Conservation (phyloP, 2,888 invertebrate genomes). For the Leucophora obtusa region DNA sequence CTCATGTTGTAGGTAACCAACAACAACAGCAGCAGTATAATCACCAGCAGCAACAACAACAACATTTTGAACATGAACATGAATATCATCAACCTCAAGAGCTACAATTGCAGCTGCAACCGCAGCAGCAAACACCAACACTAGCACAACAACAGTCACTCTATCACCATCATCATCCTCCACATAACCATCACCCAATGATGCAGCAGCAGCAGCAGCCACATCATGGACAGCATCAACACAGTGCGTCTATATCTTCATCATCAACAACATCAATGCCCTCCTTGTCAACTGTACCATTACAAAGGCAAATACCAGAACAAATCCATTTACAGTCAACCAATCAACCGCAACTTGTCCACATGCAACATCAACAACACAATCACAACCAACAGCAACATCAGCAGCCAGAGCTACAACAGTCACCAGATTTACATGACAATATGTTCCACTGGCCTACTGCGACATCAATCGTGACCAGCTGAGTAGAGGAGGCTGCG, state of each 20-base stretch:
- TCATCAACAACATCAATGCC: conserved; percentile 70
- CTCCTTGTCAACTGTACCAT: conserved; percentile 64
- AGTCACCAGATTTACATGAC: conserved; percentile 63
- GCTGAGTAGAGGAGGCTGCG: conserved; percentile 71
- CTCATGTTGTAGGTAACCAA: conserved; percentile 46
- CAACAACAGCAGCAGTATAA: conserved; percentile 64
- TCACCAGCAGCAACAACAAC: conserved; percentile 62
- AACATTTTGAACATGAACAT: conserved; percentile 73
- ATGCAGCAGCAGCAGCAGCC: neutral
- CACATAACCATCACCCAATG: conserved; percentile 62
- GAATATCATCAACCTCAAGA: conserved; percentile 77
- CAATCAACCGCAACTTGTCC: conserved; percentile 61
- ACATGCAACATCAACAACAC: conserved; percentile 60
- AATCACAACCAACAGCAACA: conserved; percentile 18
- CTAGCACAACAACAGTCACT: conserved; percentile 20
- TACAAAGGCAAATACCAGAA: conserved; percentile 63
- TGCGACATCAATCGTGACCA: conserved; percentile 76
- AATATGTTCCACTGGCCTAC: conserved; percentile 74
- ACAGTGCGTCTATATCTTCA: conserved; percentile 69
- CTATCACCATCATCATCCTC: conserved; percentile 65
- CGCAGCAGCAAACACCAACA: conserved; percentile 48
- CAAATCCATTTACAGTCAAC: conserved; percentile 48
- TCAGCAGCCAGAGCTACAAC: conserved; percentile 53
- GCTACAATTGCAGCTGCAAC: conserved; percentile 69
- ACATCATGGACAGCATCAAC: conserved; percentile 51